Evolutionary conservation across 2,113 vertebrate genomes (phyloP).

Genomic region (Urocitellus parryii): DNA sequence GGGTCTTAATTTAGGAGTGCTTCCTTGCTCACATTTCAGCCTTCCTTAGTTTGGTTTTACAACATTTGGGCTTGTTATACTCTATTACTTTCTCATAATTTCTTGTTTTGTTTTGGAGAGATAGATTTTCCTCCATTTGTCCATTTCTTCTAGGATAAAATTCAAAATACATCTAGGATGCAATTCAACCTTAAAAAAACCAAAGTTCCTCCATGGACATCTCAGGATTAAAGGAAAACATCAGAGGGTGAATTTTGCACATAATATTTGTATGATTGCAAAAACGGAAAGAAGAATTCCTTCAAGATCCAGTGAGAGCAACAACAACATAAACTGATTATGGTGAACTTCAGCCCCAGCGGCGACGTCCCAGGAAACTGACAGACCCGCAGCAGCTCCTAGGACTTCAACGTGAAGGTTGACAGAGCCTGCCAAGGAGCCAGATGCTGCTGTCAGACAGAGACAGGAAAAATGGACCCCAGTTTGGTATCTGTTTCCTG

Average conservation of each 20-base stretch:
- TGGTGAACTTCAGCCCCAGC: neutral
- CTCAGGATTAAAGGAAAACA: neutral
- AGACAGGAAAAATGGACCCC: constrained; percentile 57
- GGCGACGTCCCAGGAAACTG: constrained; percentile 42
- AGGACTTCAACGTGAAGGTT: constrained; percentile 47
- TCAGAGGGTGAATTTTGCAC: neutral
- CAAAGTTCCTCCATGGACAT: neutral
- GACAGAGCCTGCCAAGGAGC: constrained; percentile 72
- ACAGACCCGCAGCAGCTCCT: neutral
- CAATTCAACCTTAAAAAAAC: neutral
- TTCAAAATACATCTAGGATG: neutral
- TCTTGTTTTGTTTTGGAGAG: neutral
- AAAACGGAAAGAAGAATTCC: neutral
- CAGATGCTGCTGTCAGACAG: constrained; percentile 75
- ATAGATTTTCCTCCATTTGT: neutral
- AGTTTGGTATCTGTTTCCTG: constrained; percentile 61
- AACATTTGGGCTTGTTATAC: neutral
- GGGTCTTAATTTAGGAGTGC: neutral
- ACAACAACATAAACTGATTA: constrained; percentile 29
- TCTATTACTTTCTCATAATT: neutral
- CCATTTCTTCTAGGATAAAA: neutral
- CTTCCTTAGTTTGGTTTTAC: neutral
- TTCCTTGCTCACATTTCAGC: neutral
- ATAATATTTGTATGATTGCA: neutral
- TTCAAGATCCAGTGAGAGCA: neutral